phyloP scores from a whole-genome alignment of 2,113 vertebrate species.

The Ginglymostoma cirratum region DNA sequence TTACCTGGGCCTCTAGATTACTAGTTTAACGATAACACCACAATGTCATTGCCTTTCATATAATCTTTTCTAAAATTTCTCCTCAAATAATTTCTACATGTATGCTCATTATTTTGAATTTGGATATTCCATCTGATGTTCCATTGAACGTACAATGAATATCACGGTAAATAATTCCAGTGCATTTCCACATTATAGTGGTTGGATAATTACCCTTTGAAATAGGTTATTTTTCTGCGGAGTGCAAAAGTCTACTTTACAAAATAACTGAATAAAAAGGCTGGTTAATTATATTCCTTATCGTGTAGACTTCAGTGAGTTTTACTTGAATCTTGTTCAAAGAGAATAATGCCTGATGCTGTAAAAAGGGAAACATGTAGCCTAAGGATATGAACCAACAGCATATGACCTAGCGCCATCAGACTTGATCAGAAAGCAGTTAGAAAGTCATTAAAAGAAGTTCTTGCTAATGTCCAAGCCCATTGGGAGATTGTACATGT shows the following conservation, averaged over 20 bases:
- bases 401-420: neutral
- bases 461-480: neutral
- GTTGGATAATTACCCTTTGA: slow-evolving; percentile 27
- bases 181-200: neutral
- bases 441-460: neutral
- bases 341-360: neutral
- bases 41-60: too few relatives aligned
- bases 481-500: neutral
- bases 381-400: neutral
- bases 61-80: too few relatives aligned
- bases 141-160: neutral
- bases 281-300: slow-evolving; percentile 1
- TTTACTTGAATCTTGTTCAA: neutral
- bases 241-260: neutral
- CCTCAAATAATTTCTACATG: neutral
- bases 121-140: neutral
- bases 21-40: too few relatives aligned
- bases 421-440: neutral
- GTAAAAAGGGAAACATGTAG: neutral
- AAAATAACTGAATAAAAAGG: neutral
- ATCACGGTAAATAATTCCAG: neutral
- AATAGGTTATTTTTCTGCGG: slow-evolving; percentile 18
- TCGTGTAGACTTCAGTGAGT: neutral
- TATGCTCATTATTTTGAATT: neutral
- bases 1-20: too few relatives aligned